phyloP scores from a whole-genome alignment of 2,797 vertebrate species.

The Mastacembelus armatus region DNA sequence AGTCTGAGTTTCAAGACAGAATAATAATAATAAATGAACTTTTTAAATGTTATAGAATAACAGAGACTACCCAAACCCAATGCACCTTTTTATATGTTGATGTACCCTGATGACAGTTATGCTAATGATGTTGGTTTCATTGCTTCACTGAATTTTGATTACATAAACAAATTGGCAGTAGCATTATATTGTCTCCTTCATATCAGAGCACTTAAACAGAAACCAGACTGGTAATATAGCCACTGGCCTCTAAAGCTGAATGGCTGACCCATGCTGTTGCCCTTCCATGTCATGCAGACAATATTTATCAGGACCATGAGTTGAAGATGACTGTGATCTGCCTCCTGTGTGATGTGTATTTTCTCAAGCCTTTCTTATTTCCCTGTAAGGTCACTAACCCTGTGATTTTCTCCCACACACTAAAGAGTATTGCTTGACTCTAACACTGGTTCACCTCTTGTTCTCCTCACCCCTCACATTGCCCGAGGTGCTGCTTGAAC shows the following conservation, averaged over 20 bases:
- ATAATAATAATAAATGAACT: no score
- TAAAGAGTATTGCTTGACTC: conserved; percentile 61
- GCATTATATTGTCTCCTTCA: not conserved
- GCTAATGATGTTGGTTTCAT: no score
- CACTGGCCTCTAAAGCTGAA: conserved; percentile 26
- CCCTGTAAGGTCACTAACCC: conserved; percentile 78
- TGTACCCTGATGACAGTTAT: not conserved
- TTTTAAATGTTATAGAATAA: no score
- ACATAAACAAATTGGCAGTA: no score
- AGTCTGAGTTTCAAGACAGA: no score
- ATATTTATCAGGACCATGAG: conserved; percentile 60
- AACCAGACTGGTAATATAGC: conserved; percentile 40
- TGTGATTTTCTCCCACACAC: conserved; percentile 82
- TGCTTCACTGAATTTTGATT: not conserved
- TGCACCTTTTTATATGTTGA: no score
- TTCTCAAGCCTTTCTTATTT: conserved; percentile 81
- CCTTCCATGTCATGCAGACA: conserved; percentile 48
- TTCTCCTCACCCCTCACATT: conserved; percentile 66
- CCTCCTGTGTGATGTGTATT: conserved; percentile 80
- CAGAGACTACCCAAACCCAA: no score
- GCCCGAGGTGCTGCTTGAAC: conserved; percentile 83
- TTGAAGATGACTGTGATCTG: conserved; percentile 62
- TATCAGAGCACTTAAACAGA: conserved; percentile 21
- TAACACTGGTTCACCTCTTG: conserved; percentile 68
- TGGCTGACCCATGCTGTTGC: conserved; percentile 43